Evolutionary conservation across 2,113 vertebrate species (phyloP).

Genomic region (Mustela nigripes): DNA sequence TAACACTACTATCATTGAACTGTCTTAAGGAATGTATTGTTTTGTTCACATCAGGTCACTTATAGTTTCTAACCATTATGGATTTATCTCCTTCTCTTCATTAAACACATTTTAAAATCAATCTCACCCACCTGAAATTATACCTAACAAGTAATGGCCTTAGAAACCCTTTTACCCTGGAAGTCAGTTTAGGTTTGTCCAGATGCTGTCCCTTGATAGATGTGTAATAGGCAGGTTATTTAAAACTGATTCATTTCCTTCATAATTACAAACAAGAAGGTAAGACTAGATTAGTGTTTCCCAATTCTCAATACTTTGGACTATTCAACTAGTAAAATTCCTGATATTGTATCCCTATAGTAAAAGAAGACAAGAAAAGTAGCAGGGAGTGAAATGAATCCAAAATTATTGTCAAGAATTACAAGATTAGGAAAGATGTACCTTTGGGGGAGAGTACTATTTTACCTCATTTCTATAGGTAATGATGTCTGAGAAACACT

Average conservation of each 20-base stretch:
- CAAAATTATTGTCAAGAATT: neutral
- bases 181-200: neutral
- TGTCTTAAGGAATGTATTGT: neutral
- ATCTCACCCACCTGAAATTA: neutral
- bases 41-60: neutral
- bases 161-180: neutral
- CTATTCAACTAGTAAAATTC: neutral
- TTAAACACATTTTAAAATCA: neutral
- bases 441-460: neutral
- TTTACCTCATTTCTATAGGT: neutral
- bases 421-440: neutral
- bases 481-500: neutral
- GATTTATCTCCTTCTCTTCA: neutral
- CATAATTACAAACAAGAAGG: neutral
- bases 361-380: neutral
- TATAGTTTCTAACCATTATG: neutral
- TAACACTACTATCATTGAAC: neutral
- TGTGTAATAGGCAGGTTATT: neutral
- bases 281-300: neutral
- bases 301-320: neutral
- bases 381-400: neutral
- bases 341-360: neutral
- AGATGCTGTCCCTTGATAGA: neutral
- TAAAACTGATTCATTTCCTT: neutral
- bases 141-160: neutral